A percentile compares a stretch with the other conserved stretches of the same genome.
Evolutionary conservation across 2,113 vertebrate genomes (phyloP).

Genomic region (Ariopsis seemanni): DNA sequence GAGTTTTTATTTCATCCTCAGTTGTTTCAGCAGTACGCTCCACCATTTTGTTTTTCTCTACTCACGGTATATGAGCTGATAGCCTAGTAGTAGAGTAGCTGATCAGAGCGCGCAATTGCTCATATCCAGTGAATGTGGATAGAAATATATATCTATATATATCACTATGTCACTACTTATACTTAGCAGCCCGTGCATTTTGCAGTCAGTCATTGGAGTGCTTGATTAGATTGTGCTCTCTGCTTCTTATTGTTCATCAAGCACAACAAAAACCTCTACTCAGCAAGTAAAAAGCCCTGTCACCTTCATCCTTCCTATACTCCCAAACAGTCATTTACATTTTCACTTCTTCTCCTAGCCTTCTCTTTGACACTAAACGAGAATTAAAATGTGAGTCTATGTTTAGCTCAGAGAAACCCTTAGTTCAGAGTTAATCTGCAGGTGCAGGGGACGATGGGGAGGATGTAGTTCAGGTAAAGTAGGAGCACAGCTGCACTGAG

Average conservation of each 20-base stretch:
- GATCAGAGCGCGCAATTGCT: too few relatives aligned
- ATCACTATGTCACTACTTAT: too few relatives aligned
- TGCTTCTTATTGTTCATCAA: constrained; percentile 19
- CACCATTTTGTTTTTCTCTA: too few relatives aligned
- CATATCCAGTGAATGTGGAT: too few relatives aligned
- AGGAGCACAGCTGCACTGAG: constrained; percentile 11
- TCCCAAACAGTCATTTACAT: constrained; percentile 22
- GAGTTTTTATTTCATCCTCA: too few relatives aligned
- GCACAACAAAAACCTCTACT: constrained; percentile 5
- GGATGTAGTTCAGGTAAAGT: constrained; percentile 22
- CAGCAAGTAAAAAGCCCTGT: constrained; percentile 28
- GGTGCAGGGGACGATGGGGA: constrained; percentile 18
- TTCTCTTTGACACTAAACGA: constrained; percentile 7
- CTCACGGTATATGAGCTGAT: too few relatives aligned
- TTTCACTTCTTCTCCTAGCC: constrained; percentile 9
- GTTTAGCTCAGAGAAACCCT: constrained; percentile 32
- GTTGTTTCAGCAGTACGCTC: too few relatives aligned
- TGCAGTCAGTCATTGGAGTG: background rate
- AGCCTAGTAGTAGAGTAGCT: too few relatives aligned
- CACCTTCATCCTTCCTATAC: constrained; percentile 11
- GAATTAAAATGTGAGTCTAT: constrained; percentile 30
- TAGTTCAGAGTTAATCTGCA: constrained; percentile 22
- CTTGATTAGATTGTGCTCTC: constrained; percentile 15
- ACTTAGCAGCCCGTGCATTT: constrained; percentile 3
- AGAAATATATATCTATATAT: too few relatives aligned